Evolutionary conservation across 2,113 vertebrate genomes (phyloP).

Genomic region (Antigone vipio): DNA sequence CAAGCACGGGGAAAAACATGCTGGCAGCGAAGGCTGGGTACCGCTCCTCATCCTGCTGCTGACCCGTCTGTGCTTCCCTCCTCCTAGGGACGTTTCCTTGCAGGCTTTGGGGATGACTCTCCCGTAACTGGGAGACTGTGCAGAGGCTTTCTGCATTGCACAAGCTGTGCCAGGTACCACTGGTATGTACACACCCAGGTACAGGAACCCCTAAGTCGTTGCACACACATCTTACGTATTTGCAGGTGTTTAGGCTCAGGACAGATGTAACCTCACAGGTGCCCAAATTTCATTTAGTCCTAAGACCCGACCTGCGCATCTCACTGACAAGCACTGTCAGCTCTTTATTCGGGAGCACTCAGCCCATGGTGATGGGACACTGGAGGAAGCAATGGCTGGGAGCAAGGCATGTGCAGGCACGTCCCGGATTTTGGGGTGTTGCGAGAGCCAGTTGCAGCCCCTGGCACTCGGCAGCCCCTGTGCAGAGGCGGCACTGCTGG

Average conservation of each 20-base stretch:
- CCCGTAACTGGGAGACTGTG: neutral
- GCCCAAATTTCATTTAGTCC: neutral
- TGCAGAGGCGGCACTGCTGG: accelerated
- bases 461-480: neutral
- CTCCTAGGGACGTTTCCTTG: neutral
- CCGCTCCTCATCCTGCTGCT: neutral
- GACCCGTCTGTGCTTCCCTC: neutral
- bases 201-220: accelerated
- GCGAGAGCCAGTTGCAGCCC: neutral
- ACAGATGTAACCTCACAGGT: neutral
- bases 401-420: neutral
- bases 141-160: neutral
- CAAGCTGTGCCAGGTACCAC: accelerated
- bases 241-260: neutral
- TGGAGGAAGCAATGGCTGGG: neutral
- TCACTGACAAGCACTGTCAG: neutral
- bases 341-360: accelerated
- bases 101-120: neutral
- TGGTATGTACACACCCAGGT: accelerated
- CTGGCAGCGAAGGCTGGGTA: neutral
- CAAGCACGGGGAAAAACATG: accelerated
- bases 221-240: neutral
- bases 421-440: neutral
- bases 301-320: neutral
- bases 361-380: accelerated